Evolutionary conservation across 2,888 invertebrate genomes (phyloP).

Genomic region (Dasysyrphus tricinctus): DNA sequence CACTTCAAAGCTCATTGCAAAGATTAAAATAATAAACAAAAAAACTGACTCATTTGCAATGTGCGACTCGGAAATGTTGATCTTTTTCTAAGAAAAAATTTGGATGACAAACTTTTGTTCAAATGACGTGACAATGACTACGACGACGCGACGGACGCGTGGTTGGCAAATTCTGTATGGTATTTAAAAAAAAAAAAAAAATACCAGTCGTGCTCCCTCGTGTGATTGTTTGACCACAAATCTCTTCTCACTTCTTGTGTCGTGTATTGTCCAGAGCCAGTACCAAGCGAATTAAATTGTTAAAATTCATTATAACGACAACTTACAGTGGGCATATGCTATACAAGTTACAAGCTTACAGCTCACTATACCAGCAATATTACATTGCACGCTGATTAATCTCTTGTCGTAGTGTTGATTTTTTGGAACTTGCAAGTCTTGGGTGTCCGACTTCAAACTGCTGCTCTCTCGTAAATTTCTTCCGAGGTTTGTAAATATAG

Average conservation of each 20-base stretch:
- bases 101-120: slow-evolving; percentile 2
- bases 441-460: slow-evolving; percentile 8
- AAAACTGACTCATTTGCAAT: slow-evolving; percentile 43
- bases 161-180: neutral
- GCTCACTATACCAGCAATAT: slow-evolving; percentile 6
- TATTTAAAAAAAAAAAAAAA: neutral
- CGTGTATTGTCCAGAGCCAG: slow-evolving; percentile 6
- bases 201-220: neutral
- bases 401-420: slow-evolving; percentile 56
- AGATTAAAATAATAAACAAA: neutral
- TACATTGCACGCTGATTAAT: slow-evolving; percentile 57
- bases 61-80: neutral
- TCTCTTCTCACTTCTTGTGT: neutral
- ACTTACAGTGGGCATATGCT: slow-evolving; percentile 19
- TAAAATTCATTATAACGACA: slow-evolving; percentile 43
- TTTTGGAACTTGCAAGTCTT: slow-evolving; percentile 18
- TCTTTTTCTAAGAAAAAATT: slow-evolving; percentile 25
- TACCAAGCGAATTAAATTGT: slow-evolving; percentile 64
- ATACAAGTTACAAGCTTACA: slow-evolving; percentile 25
- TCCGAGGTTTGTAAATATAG: slow-evolving; percentile 27
- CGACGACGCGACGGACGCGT: neutral
- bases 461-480: slow-evolving; percentile 43
- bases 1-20: slow-evolving; percentile 7
- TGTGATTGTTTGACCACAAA: neutral
- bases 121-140: slow-evolving; percentile 28